Conservation (phyloP, 2,888 invertebrate species). For the Hipparchia sbordonii region DNA sequence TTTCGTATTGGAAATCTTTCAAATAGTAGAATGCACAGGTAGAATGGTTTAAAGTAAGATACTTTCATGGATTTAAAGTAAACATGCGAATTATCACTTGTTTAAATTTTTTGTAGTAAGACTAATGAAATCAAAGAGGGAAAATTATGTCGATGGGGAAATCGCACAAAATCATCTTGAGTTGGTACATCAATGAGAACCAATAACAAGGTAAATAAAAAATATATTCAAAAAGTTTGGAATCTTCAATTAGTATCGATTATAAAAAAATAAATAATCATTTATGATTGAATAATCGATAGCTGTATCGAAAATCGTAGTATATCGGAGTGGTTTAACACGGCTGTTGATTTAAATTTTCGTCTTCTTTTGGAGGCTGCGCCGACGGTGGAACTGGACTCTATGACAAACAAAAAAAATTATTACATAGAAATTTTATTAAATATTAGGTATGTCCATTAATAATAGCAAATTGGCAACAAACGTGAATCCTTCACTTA, state of each 20-base stretch:
- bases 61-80: no score
- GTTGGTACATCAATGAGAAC: slow-evolving; percentile 55
- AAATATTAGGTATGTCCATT: neutral
- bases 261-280: slow-evolving; percentile 14
- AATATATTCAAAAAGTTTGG: slow-evolving; percentile 58
- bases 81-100: neutral
- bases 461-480: slow-evolving; percentile 6
- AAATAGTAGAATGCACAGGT: no score
- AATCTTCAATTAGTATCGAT: slow-evolving; percentile 56
- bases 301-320: slow-evolving; percentile 43
- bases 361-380: slow-evolving; percentile 86
- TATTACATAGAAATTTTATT: slow-evolving; percentile 22
- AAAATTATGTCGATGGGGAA: neutral
- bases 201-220: slow-evolving; percentile 58
- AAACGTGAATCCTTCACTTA: neutral
- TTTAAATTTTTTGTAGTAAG: neutral
- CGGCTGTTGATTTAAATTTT: slow-evolving; percentile 88
- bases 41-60: no score
- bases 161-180: slow-evolving; percentile 46
- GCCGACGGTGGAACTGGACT: slow-evolving; percentile 86
- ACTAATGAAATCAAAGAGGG: slow-evolving; percentile 10
- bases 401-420: slow-evolving; percentile 71
- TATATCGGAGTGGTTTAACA: slow-evolving; percentile 61
- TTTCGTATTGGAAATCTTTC: no score
- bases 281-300: neutral